phyloP scores from a whole-genome alignment of 1,140 invertebrate genomes.

The Wasmannia auropunctata region DNA sequence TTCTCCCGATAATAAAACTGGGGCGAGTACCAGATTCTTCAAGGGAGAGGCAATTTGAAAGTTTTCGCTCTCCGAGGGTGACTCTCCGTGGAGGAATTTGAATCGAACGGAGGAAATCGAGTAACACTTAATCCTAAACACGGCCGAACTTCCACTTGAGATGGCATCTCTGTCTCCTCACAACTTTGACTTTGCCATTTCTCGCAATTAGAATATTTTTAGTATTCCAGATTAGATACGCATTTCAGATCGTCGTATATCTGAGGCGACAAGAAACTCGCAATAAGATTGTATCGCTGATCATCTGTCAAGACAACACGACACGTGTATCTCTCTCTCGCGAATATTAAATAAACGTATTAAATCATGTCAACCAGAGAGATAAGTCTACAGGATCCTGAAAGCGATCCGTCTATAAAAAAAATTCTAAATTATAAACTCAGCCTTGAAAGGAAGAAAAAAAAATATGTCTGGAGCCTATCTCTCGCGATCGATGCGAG shows the following conservation, averaged over 20 bases:
- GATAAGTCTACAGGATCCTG: background rate
- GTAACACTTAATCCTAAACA: constrained; percentile 27
- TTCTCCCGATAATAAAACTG: constrained; percentile 50
- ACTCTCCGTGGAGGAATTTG: constrained; percentile 13
- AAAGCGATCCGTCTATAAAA: background rate
- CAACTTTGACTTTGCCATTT: background rate
- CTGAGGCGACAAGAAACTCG: background rate
- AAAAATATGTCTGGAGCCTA: background rate
- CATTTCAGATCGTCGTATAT: background rate
- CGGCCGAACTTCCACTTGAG: background rate
- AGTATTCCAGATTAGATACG: background rate
- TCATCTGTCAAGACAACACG: background rate
- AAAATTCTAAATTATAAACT: constrained; percentile 8
- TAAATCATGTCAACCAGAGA: background rate
- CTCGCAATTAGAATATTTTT: background rate
- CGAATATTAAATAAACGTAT: background rate
- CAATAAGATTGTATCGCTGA: background rate
- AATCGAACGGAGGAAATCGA: background rate
- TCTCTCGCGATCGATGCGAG: constrained; percentile 16
- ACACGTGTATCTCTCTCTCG: background rate
- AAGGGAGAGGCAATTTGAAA: constrained; percentile 1
- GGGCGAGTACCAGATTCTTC: constrained; percentile 28
- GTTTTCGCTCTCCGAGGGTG: constrained; percentile 4
- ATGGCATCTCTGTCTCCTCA: background rate
- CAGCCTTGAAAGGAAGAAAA: too few species aligned